phyloP scores from a whole-genome alignment of 92 coral and sea anemone species.

The Bergia sp. region DNA sequence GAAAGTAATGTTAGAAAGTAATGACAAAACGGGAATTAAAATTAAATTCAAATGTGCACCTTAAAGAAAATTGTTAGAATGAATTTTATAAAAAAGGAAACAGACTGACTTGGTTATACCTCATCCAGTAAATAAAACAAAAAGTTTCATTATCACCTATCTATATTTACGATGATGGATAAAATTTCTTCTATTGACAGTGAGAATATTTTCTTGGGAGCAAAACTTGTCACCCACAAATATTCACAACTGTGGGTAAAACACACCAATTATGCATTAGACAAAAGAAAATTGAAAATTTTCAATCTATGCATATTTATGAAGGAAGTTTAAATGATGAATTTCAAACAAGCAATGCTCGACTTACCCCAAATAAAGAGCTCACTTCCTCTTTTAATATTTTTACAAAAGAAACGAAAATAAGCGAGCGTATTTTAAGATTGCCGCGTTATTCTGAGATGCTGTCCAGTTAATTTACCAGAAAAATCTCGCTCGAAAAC shows the following conservation, averaged over 20 bases:
- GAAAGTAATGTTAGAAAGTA: neutral
- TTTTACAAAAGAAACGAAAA: constrained; percentile 30
- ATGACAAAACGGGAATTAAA: constrained; percentile 7
- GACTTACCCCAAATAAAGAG: constrained; percentile 28
- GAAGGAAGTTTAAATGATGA: constrained; percentile 23
- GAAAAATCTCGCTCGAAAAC: neutral
- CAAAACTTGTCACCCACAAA: constrained; percentile 4
- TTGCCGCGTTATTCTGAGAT: constrained; percentile 8
- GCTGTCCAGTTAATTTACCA: neutral
- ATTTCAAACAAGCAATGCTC: constrained; percentile 33
- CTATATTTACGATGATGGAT: too few relatives aligned
- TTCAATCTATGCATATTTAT: constrained; percentile 34
- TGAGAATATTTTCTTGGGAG: neutral
- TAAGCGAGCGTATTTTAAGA: neutral
- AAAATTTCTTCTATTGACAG: neutral
- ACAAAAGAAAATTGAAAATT: constrained; percentile 25
- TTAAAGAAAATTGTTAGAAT: neutral
- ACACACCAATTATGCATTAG: constrained; percentile 44
- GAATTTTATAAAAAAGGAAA: neutral
- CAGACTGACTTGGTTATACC: neutral
- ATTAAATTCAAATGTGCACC: constrained; percentile 25
- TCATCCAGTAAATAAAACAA: neutral
- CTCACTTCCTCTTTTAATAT: constrained; percentile 37
- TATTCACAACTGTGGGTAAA: constrained; percentile 22
- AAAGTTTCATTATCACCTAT: neutral